Evolutionary conservation across 2,888 invertebrate genomes (phyloP), one percentile per base, ranked within the genome.

Genomic region (Pocota personata): DNA sequence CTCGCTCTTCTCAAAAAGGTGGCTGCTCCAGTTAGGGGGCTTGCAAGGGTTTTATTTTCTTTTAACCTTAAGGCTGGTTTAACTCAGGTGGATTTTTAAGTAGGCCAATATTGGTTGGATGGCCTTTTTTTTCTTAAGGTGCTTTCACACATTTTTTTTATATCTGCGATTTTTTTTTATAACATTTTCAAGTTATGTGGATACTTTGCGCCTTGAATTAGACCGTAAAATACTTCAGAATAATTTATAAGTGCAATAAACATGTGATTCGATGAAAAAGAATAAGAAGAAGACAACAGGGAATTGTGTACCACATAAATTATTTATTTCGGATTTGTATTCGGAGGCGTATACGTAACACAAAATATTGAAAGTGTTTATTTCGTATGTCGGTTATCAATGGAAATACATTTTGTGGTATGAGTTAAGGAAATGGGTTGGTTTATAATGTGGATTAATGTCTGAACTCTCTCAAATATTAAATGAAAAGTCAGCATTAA

Each of bases 291-390:
- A 46, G 5, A 2, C 8, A 8, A 27, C 8, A 37, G n/a, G n/a
- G n/a, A 60, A 30, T 67, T 30, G 52, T n/a, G 12, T 67, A 12
- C 6, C 30, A n/a, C 48, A 46, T 71, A 35, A 57, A 8, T 58
- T 72, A 40, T 72, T 58, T 40, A 60, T 60, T 52, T 30, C 4
- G 21, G 30, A 30, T 16, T 12, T 14, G 27, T 35, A 40, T 21
- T 69, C 67, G 76, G 10, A 16, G 82, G 71, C 82, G 82, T 77
- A 82, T 82, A 72, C 77, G 77, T 77, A 72, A 82, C 77, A 67
- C 7, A 24, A 24, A 3, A 3, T 24, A 3, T 24, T 24, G 24
- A 24, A 50, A 27, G 10, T 46, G 3, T 52, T 30, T n/a, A 21
- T 12, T 50, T 12, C 12, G 12, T n/a, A 2, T 12, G 10, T 2